Evolutionary conservation across 53 echinoderm and acorn worm species (phyloP).

Genomic region (Arbacia lixula): DNA sequence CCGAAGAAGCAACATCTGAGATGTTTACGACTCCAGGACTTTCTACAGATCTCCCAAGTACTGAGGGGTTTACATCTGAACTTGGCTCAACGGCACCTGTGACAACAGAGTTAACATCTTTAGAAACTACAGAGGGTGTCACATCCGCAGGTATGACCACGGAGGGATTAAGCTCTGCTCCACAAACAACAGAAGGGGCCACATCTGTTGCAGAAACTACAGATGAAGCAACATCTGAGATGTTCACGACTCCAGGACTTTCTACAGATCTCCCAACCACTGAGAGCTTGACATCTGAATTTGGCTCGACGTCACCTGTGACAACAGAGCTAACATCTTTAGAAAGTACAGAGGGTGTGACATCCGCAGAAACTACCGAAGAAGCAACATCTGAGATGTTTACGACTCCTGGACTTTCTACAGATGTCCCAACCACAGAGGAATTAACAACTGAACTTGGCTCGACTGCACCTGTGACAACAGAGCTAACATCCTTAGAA

Average conservation of each 20-base stretch:
- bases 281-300: too few species aligned
- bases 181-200: neutral
- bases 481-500: neutral
- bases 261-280: too few species aligned
- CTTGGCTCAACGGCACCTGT: neutral
- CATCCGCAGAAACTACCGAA: too few species aligned
- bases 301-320: too few species aligned
- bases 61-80: neutral
- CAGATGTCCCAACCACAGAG: too few species aligned
- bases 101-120: neutral
- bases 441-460: neutral
- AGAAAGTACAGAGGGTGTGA: too few species aligned
- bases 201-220: neutral
- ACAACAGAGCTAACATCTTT: too few species aligned
- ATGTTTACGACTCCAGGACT: too few species aligned
- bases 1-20: neutral
- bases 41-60: too few species aligned
- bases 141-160: neutral
- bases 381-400: neutral
- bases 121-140: too few species aligned
- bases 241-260: neutral
- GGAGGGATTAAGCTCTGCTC: neutral
- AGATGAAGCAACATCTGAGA: neutral
- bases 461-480: neutral
- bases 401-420: too few species aligned